A percentile compares a stretch with the other conserved stretches of the same genome.
Evolutionary conservation across 2,797 vertebrate species (phyloP).

Genomic region (Tapirus indicus): DNA sequence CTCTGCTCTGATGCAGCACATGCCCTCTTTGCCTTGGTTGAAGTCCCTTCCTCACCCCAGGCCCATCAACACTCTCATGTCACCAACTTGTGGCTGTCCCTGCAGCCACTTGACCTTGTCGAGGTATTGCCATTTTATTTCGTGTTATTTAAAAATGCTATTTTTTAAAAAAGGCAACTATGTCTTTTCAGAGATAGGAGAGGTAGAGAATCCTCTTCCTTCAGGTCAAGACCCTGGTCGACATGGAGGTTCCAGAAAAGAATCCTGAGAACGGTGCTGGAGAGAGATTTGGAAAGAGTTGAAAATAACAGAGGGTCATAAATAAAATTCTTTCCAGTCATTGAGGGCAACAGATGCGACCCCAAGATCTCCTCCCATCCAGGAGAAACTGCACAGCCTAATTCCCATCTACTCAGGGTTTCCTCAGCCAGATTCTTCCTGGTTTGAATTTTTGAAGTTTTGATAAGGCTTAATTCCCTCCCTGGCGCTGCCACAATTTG

Average conservation of each 20-base stretch:
- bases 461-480: neutral
- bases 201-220: neutral
- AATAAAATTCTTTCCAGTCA: neutral
- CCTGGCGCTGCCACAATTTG: neutral
- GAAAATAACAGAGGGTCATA: neutral
- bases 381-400: neutral
- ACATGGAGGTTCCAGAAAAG: neutral
- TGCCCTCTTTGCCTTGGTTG: neutral
- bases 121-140: neutral
- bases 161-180: neutral
- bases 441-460: neutral
- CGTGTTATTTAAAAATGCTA: neutral
- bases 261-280: neutral
- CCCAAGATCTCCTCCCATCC: neutral
- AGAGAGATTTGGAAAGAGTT: neutral
- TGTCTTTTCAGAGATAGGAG: neutral
- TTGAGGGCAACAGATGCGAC: neutral
- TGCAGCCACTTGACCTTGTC: neutral
- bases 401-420: neutral
- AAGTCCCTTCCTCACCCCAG: neutral
- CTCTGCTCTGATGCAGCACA: neutral
- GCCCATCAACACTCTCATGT: neutral
- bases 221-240: neutral
- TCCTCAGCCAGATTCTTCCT: neutral
- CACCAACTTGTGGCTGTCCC: neutral